Evolutionary conservation across 2,888 invertebrate species (phyloP), one percentile per base, ranked within the genome.

Genomic region (Heliconius ethilla): DNA sequence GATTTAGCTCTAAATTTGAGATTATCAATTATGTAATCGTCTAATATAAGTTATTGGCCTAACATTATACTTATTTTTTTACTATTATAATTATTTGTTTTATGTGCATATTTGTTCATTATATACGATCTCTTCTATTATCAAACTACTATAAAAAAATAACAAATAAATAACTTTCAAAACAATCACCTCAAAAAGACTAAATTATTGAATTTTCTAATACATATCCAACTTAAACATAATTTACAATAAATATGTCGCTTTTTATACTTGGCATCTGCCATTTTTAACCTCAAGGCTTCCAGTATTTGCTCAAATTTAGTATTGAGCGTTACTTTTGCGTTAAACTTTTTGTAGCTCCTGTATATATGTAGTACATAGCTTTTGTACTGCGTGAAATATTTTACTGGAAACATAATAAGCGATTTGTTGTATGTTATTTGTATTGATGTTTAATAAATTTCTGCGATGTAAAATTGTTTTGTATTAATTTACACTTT

Each of bases 231-330:
- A 27, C 40, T 74, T 74, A 72, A 72, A 55, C 55, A 29, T 40
- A 25, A 74, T 45, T 40, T n/a, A 74, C 10, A 65, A 9, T 70
- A 72, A 55, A 33, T 51, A n/a, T 72, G 65, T 59, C 69, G 78
- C 76, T 78, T 77, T 72, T 76, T 73, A 69, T 73, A 70, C 59
- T 67, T 63, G 73, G 78, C 73, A 18, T 80, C 65, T 37, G 63
- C 69, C 62, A 59, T 65, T 40, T 51, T 70, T 51, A 76, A 78
- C 75, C 76, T 67, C 73, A 86, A 85, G 88, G 89, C 90, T 92
- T 91, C 91, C 91, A 90, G 80, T 84, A 82, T 85, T 85, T 88
- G 89, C 89, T 89, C 87, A 89, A 90, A 88, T 76, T 81, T 65
- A 77, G 72, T 82, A 80, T 79, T 76, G 83, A 81, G 84, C 82